Percentiles rank a stretch among this genome's conserved stretches.
Evolutionary conservation across 2,113 vertebrate species (phyloP).

Genomic region (Melanocharis versteri): DNA sequence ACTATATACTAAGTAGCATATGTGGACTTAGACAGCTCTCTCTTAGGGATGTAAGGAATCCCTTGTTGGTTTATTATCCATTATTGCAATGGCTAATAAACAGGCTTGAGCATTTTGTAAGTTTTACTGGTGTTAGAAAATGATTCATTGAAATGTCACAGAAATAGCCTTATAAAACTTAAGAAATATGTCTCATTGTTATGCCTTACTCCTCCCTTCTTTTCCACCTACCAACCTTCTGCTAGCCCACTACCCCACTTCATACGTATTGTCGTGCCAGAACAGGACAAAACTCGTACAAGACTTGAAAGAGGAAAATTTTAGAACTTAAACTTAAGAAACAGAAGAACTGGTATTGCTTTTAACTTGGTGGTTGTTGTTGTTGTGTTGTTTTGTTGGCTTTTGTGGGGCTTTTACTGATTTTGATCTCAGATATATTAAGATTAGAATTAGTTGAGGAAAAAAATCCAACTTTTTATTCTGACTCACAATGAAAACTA

Average conservation of each 20-base stretch:
- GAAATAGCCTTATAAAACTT: constrained; percentile 52
- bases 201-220: constrained; percentile 39
- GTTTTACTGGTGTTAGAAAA: constrained; percentile 53
- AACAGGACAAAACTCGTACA: background rate
- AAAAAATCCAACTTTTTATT: background rate
- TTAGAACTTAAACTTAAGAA: background rate
- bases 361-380: background rate
- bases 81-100: constrained; percentile 50
- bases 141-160: constrained; percentile 63
- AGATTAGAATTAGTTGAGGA: background rate
- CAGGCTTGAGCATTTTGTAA: constrained; percentile 35
- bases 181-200: constrained; percentile 52
- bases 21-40: constrained; percentile 14
- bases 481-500: background rate
- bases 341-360: background rate
- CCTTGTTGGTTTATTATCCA: constrained; percentile 19
- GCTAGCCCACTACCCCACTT: constrained; percentile 12
- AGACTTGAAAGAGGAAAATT: background rate
- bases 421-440: background rate
- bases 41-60: constrained; percentile 33
- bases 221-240: constrained; percentile 60
- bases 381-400: background rate
- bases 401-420: background rate
- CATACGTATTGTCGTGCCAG: background rate
- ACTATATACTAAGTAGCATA: background rate